Percentiles rank a stretch among this genome's conserved stretches.
These are phyloP conservation scores for Noctua comes DNA, from an alignment of 2,888 invertebrate species.

Conservation along the genomic window DNA sequence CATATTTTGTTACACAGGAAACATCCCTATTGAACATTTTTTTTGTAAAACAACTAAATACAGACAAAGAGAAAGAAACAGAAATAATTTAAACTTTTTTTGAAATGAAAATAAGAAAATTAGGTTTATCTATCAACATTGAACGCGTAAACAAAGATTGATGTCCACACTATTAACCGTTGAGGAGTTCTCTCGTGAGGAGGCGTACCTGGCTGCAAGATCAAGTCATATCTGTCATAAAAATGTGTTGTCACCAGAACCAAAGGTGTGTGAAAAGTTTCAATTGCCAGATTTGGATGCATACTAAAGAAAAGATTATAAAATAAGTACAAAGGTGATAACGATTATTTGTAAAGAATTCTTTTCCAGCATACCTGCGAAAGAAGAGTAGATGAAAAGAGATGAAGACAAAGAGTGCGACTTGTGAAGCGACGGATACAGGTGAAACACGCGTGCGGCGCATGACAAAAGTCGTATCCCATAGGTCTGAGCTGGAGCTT, in stretches of 20 bases:
- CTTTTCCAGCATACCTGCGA: not conserved
- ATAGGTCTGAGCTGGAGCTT: too few species aligned
- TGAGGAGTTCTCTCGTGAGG: not conserved
- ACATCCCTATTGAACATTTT: too few species aligned
- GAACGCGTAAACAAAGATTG: too few species aligned
- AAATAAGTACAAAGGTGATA: too few species aligned
- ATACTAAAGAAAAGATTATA: not conserved
- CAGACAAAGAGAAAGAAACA: not conserved
- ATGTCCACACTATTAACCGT: too few species aligned
- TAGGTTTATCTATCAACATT: not conserved
- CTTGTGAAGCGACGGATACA: not conserved
- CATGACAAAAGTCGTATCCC: not conserved
- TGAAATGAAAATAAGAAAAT: not conserved
- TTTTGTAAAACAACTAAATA: not conserved
- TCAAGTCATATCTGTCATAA: not conserved
- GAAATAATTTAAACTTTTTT: too few species aligned
- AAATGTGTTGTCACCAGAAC: not conserved
- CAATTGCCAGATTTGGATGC: not conserved
- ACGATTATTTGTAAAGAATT: not conserved
- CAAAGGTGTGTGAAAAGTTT: not conserved
- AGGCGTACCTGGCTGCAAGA: not conserved
- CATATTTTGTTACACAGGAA: too few species aligned
- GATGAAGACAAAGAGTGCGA: not conserved
- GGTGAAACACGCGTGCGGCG: not conserved
- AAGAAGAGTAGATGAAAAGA: not conserved